Conservation (phyloP, 2,113 vertebrate species). For the Phasianus colchicus region DNA sequence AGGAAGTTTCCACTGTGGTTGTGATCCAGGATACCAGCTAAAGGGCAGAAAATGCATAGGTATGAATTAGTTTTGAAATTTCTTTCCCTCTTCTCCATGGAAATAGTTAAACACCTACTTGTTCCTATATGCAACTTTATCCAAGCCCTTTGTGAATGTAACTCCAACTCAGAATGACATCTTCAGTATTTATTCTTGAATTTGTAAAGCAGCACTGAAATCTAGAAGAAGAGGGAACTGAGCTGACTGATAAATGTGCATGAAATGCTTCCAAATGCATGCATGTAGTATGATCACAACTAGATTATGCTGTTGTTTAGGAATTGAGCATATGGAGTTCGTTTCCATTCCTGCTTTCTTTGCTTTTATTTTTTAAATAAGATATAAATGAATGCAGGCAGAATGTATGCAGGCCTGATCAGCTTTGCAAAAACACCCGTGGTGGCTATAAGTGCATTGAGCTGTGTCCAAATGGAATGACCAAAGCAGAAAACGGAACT, state of each 20-base stretch:
- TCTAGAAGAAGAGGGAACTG: neutral
- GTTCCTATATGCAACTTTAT: neutral
- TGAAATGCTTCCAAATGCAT: neutral
- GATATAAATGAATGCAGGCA: constrained; percentile 97
- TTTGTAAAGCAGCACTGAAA: neutral
- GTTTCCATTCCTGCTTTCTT: neutral
- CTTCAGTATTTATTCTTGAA: neutral
- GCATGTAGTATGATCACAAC: neutral
- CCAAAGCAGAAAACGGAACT: constrained; percentile 89
- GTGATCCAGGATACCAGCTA: constrained; percentile 92
- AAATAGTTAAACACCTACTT: neutral
- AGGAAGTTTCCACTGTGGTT: constrained; percentile 94
- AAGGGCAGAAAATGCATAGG: constrained; percentile 92
- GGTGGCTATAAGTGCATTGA: constrained; percentile 96
- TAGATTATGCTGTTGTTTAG: neutral
- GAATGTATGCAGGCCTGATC: constrained; percentile 91
- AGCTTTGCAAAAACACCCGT: constrained; percentile 94
- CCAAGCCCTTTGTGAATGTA: neutral
- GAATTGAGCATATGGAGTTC: neutral
- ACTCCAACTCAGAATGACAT: neutral
- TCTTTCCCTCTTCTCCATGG: neutral
- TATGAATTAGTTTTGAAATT: constrained; percentile 57
- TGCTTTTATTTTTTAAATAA: constrained; percentile 15
- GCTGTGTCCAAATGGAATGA: constrained; percentile 94
- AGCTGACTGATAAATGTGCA: neutral